Conservation (phyloP, 30 jellyfish, hydroid and myxozoan species). For the Turritopsis rubra region DNA sequence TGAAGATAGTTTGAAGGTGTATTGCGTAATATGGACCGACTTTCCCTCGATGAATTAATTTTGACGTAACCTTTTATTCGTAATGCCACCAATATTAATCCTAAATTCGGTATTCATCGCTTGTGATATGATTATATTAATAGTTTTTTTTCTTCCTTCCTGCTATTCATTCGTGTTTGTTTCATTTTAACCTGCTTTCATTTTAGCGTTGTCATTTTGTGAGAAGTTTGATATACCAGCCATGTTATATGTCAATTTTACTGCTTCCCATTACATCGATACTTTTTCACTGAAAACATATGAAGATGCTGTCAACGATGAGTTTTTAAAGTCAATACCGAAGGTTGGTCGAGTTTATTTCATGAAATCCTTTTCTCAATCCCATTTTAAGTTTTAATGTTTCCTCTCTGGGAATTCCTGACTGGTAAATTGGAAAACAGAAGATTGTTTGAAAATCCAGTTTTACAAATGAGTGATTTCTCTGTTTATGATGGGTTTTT, state of each 20-base stretch:
- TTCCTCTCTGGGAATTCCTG: background rate
- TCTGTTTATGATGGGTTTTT: background rate
- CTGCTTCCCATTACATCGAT: conserved; percentile 55
- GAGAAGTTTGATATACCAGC: conserved; percentile 42
- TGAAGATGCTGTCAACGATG: conserved; percentile 52
- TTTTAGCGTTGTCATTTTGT: conserved; percentile 55
- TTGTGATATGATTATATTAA: no score
- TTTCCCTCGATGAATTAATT: no score
- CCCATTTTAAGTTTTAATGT: background rate
- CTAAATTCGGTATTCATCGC: no score
- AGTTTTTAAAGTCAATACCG: conserved; percentile 17
- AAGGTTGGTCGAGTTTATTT: conserved; percentile 34
- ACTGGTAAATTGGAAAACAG: background rate
- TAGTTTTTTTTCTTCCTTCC: background rate
- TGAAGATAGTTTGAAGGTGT: no score
- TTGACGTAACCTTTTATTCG: no score
- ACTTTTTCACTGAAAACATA: conserved; percentile 61
- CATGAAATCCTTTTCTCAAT: background rate
- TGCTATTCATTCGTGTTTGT: no score
- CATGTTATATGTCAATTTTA: conserved; percentile 41
- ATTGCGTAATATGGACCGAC: no score
- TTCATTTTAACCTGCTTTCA: background rate
- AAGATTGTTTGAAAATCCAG: background rate
- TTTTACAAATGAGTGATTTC: background rate
- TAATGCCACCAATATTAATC: no score